A percentile compares a stretch with the other conserved stretches of the same genome.
Evolutionary conservation across 2,888 invertebrate genomes (phyloP).

Genomic region (Blastobasis adustella): DNA sequence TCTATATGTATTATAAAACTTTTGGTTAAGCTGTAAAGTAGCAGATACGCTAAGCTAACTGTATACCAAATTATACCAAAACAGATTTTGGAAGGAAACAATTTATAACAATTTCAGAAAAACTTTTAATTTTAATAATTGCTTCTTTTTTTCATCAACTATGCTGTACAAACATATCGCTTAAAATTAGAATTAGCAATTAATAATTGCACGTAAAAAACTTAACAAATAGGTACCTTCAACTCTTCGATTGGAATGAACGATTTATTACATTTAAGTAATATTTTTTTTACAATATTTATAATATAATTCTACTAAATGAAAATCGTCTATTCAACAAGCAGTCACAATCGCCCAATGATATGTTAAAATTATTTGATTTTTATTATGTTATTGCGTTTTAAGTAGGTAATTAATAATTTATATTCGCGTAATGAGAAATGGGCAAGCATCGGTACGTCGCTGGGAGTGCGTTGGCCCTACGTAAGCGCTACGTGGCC

Average conservation of each 20-base stretch:
- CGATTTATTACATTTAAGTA: constrained; percentile 66
- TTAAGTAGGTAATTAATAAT: constrained; percentile 34
- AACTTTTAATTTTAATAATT: constrained; percentile 74
- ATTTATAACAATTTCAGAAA: constrained; percentile 61
- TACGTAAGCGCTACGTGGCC: constrained; percentile 41
- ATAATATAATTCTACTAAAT: constrained; percentile 64
- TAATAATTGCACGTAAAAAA: constrained; percentile 76
- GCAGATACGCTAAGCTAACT: neutral
- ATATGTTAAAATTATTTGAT: constrained; percentile 72
- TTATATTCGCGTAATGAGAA: too few relatives aligned
- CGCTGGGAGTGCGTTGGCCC: neutral
- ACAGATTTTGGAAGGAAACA: constrained; percentile 18
- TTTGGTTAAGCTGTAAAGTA: too few relatives aligned
- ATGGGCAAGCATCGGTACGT: constrained; percentile 10
- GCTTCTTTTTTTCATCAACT: constrained; percentile 72
- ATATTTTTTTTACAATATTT: constrained; percentile 68
- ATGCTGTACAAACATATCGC: constrained; percentile 74
- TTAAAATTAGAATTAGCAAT: constrained; percentile 74
- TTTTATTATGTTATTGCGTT: constrained; percentile 60
- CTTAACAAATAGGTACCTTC: constrained; percentile 73
- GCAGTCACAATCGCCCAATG: constrained; percentile 76
- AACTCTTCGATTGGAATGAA: constrained; percentile 75
- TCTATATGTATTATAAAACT: too few relatives aligned
- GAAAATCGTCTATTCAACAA: constrained; percentile 66
- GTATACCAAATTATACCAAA: constrained; percentile 1